phyloP scores from a whole-genome alignment of 1,140 invertebrate species.

The Lethrus apterus region DNA sequence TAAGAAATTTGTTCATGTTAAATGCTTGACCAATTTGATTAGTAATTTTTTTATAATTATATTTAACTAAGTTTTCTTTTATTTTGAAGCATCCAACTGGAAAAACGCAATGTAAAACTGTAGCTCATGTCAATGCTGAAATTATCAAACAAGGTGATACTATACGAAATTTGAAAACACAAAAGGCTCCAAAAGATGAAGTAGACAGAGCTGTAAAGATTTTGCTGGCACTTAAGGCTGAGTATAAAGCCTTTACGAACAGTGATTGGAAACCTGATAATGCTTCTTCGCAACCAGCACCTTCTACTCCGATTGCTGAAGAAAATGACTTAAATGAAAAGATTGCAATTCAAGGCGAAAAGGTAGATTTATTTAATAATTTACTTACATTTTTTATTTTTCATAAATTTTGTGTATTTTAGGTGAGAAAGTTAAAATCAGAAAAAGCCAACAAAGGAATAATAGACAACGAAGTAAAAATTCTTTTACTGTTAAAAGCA shows the following conservation, averaged over 20 bases:
- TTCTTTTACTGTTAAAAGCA: constrained; percentile 57
- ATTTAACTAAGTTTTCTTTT: not conserved
- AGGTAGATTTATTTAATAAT: constrained; percentile 52
- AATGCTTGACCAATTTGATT: too few species aligned
- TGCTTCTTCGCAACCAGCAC: constrained; percentile 14
- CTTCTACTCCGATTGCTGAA: constrained; percentile 1
- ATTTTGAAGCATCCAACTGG: not conserved
- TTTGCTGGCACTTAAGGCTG: constrained; percentile 66
- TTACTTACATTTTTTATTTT: too few species aligned
- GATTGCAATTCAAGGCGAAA: constrained; percentile 64
- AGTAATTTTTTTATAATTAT: constrained; percentile 1
- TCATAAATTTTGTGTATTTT: too few species aligned
- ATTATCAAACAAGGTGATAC: constrained; percentile 59
- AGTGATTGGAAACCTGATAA: constrained; percentile 33
- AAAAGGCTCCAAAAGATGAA: constrained; percentile 47
- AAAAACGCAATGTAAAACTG: constrained; percentile 10
- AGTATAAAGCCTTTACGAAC: constrained; percentile 68
- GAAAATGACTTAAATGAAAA: constrained; percentile 44
- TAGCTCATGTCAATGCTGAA: constrained; percentile 36
- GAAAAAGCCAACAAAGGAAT: constrained; percentile 55
- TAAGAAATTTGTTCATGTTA: too few species aligned
- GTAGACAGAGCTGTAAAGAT: constrained; percentile 67
- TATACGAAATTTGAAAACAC: constrained; percentile 60
- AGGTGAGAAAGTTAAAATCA: constrained; percentile 20
- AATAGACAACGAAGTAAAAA: constrained; percentile 56